These are phyloP conservation scores for Artemisiospiza belli DNA, from an alignment of 2,113 vertebrate genomes.

Conservation along the genomic window DNA sequence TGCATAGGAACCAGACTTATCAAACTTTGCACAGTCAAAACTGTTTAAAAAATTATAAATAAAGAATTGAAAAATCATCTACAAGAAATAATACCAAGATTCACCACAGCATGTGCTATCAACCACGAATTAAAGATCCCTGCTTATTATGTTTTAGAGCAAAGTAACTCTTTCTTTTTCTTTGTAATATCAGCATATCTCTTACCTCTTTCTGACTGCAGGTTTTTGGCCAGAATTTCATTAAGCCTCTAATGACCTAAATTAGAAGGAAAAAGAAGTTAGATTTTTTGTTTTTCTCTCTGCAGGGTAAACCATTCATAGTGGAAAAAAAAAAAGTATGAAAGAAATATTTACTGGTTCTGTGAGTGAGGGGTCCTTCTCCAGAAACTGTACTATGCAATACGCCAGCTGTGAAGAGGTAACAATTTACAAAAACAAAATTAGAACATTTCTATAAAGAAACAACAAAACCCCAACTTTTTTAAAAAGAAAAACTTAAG, in stretches of 20 bases:
- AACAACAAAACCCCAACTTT: neutral
- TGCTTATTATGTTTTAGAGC: neutral
- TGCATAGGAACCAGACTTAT: neutral
- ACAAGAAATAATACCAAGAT: neutral
- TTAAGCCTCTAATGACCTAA: conserved; percentile 98
- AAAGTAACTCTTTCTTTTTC: neutral
- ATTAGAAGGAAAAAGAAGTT: conserved; percentile 20
- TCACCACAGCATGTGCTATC: neutral
- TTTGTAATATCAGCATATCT: neutral
- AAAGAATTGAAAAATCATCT: neutral
- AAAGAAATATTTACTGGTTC: conserved; percentile 87
- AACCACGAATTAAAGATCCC: neutral
- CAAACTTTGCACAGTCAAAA: neutral
- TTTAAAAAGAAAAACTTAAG: neutral
- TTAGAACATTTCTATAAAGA: neutral
- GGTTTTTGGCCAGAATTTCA: conserved; percentile 99
- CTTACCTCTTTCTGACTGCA: conserved; percentile 99
- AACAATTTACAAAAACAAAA: neutral
- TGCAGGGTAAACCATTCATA: neutral
- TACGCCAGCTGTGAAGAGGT: conserved; percentile 88
- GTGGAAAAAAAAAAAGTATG: neutral
- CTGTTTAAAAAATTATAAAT: neutral
- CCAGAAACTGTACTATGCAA: conserved; percentile 99
- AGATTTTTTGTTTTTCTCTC: neutral
- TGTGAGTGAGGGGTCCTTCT: conserved; percentile 99